Evolutionary conservation across 2,888 invertebrate species (phyloP).

Genomic region (Muschampia staudingeri): DNA sequence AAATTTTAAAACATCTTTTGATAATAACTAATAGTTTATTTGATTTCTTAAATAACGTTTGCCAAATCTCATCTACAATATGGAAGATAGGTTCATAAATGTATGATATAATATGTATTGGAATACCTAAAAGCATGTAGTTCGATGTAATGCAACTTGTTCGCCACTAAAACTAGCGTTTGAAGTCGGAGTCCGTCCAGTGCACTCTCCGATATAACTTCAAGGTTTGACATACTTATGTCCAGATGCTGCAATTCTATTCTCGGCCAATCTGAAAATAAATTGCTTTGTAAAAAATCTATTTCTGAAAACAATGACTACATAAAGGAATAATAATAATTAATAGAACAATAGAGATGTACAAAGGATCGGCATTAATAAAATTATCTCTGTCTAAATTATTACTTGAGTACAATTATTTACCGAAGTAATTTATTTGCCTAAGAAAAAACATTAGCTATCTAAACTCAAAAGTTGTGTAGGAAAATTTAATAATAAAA

Average conservation of each 20-base stretch:
- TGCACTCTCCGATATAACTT: slow-evolving; percentile 95
- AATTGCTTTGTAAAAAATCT: slow-evolving; percentile 42
- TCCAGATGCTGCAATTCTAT: slow-evolving; percentile 96
- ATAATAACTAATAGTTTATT: too few relatives aligned
- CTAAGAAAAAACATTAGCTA: too few relatives aligned
- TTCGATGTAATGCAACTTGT: slow-evolving; percentile 95
- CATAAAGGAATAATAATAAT: not conserved
- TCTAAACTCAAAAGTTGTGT: too few relatives aligned
- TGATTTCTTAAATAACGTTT: too few relatives aligned
- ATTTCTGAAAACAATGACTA: not conserved
- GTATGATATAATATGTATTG: not conserved
- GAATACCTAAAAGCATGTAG: slow-evolving; percentile 95
- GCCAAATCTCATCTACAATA: too few relatives aligned
- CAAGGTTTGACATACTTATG: slow-evolving; percentile 95
- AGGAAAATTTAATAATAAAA: too few relatives aligned
- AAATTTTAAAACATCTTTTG: too few relatives aligned
- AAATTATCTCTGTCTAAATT: too few relatives aligned
- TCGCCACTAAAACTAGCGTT: slow-evolving; percentile 96
- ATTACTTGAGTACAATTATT: too few relatives aligned
- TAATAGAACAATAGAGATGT: too few relatives aligned
- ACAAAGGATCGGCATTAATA: too few relatives aligned
- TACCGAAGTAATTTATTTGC: too few relatives aligned
- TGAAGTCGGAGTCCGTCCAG: slow-evolving; percentile 95
- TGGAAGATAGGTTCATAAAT: not conserved
- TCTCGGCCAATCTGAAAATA: slow-evolving; percentile 93